phyloP scores from a whole-genome alignment of 1,140 invertebrate species.

The Steinernema khuongi region DNA sequence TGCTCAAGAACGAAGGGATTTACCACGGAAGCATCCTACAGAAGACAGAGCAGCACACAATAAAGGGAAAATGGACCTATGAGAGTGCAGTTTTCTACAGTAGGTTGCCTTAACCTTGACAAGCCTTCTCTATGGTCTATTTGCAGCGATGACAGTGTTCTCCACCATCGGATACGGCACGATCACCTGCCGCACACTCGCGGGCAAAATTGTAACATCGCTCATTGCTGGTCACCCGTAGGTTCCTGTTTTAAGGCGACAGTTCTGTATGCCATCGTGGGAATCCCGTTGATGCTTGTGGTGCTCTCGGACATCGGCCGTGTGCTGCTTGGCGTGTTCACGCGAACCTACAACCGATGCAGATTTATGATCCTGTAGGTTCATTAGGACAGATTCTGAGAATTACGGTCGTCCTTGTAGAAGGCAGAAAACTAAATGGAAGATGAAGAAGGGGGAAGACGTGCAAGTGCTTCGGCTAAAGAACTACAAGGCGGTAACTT shows the following conservation, averaged over 20 bases:
- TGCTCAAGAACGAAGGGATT: not conserved
- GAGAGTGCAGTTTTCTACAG: constrained; percentile 18
- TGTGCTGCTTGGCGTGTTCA: not conserved
- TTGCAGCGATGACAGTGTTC: constrained; percentile 7
- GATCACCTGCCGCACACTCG: constrained; percentile 77
- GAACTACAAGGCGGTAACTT: not conserved
- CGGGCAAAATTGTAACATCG: constrained; percentile 71
- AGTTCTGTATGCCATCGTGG: constrained; percentile 86
- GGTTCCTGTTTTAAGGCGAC: constrained; percentile 62
- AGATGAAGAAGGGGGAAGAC: not conserved
- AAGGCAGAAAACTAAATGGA: not conserved
- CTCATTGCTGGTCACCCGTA: not conserved
- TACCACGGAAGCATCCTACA: not conserved
- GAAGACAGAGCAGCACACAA: not conserved
- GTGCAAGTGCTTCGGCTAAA: not conserved
- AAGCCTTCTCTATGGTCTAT: not conserved
- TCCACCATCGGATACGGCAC: constrained; percentile 73
- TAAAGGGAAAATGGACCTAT: not conserved
- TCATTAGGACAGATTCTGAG: not conserved
- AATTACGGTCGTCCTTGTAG: not conserved
- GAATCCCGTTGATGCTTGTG: constrained; percentile 81
- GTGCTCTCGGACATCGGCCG: constrained; percentile 54
- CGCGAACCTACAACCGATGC: constrained; percentile 1
- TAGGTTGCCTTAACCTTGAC: not conserved
- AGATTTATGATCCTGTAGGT: not conserved